A percentile compares a stretch with the other conserved stretches of the same genome.
Conservation (phyloP, 92 coral and sea anemone species). For the Scolanthus callimorphus region DNA sequence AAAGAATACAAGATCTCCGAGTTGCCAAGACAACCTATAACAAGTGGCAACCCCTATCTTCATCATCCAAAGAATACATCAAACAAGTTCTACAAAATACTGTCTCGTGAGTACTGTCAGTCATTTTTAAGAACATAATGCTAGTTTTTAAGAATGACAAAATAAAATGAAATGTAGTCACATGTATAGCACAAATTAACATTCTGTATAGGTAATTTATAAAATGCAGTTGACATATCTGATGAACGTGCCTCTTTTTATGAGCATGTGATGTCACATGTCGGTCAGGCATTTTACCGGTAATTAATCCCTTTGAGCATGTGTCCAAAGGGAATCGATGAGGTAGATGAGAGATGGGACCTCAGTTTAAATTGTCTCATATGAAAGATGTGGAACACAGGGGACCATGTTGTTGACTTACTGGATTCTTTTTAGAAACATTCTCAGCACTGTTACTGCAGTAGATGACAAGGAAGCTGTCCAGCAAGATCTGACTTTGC, state of each 20-base stretch:
- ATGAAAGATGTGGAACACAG: background rate
- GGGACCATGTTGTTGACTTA: background rate
- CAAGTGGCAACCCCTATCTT: constrained; percentile 75
- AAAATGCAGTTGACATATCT: too few species aligned
- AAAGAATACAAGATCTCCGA: constrained; percentile 74
- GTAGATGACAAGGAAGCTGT: constrained; percentile 29
- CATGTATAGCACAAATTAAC: too few species aligned
- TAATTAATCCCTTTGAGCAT: background rate
- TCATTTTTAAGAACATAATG: background rate
- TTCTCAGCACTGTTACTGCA: constrained; percentile 33
- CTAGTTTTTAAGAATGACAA: too few species aligned
- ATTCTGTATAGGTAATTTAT: too few species aligned
- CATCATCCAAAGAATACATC: constrained; percentile 60
- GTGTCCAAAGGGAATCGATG: background rate
- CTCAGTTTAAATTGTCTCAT: too few species aligned
- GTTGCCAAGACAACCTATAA: constrained; percentile 70
- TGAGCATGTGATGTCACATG: background rate
- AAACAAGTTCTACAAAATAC: constrained; percentile 58
- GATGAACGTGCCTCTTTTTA: background rate
- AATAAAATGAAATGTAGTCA: too few species aligned
- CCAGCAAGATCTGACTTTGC: constrained; percentile 40
- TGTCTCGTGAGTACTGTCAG: constrained; percentile 54
- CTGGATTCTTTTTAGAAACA: constrained; percentile 24
- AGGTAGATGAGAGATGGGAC: background rate
- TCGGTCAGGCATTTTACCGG: background rate